These are phyloP conservation scores for Drosophila seclusa DNA, from an alignment of 2,888 invertebrate species.

Conservation along the genomic window DNA sequence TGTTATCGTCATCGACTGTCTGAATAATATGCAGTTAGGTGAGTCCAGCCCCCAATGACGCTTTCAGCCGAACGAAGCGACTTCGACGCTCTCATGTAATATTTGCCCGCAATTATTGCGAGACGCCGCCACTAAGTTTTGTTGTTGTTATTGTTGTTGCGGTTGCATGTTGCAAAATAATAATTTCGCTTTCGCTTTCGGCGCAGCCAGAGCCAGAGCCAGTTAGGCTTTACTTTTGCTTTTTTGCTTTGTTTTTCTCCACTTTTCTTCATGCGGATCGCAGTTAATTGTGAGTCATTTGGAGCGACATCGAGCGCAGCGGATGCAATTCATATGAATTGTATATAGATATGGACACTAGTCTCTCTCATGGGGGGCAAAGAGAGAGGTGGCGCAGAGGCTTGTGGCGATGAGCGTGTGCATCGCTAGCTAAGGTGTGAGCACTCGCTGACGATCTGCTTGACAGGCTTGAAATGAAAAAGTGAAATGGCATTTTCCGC, in stretches of 20 bases:
- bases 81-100: constrained; percentile 66
- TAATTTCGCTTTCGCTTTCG: constrained; percentile 72
- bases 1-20: constrained; percentile 69
- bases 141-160: constrained; percentile 53
- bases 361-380: not conserved
- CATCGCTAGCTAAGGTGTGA: constrained; percentile 2
- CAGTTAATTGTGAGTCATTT: constrained; percentile 78
- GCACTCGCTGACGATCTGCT: not conserved
- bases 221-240: constrained; percentile 47
- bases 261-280: constrained; percentile 48
- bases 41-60: constrained; percentile 44
- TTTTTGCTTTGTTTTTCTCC: constrained; percentile 2
- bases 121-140: constrained; percentile 53
- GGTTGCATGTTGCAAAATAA: constrained; percentile 79
- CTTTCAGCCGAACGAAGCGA: constrained; percentile 18
- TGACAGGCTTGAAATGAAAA: constrained; percentile 32
- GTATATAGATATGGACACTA: constrained; percentile 11
- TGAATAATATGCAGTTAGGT: constrained; percentile 57
- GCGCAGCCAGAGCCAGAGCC: constrained; percentile 26
- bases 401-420: not conserved
- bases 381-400: not conserved
- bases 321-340: constrained; percentile 48
- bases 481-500: constrained; percentile 41
- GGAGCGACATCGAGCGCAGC: constrained; percentile 48
- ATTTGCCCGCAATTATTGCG: constrained; percentile 76